Evolutionary conservation across 2,888 invertebrate genomes (phyloP).

Genomic region (Pheosia tremula): DNA sequence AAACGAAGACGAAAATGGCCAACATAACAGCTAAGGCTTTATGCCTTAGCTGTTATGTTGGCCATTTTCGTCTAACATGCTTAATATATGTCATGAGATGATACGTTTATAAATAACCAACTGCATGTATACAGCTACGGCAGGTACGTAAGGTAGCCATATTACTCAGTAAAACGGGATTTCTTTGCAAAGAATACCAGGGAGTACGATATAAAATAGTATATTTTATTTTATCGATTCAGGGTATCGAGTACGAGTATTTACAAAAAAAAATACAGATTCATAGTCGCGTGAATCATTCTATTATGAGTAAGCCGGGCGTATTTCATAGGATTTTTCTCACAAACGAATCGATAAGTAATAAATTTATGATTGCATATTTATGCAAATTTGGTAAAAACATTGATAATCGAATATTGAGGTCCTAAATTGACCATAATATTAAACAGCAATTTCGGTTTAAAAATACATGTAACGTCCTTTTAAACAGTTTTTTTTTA

Average conservation of each 20-base stretch:
- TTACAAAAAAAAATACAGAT: neutral
- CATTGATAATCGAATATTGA: too few relatives aligned
- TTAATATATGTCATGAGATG: neutral
- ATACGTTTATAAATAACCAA: neutral
- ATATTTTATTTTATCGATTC: constrained; percentile 1
- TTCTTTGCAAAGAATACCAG: neutral
- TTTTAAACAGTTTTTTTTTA: too few relatives aligned
- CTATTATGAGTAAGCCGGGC: neutral
- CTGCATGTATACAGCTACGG: neutral
- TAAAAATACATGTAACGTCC: too few relatives aligned
- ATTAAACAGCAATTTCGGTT: too few relatives aligned
- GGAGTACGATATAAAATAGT: neutral
- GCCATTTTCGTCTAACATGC: too few relatives aligned
- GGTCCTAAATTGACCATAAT: too few relatives aligned
- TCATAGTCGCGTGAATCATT: neutral
- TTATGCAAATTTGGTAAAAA: too few relatives aligned
- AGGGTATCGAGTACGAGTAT: neutral
- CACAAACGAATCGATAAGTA: too few relatives aligned
- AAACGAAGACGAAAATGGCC: neutral
- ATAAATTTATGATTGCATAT: too few relatives aligned
- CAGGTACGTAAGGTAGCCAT: neutral
- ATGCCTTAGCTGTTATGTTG: too few relatives aligned
- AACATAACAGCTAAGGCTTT: neutral
- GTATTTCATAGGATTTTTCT: neutral
- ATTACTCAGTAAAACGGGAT: neutral